Evolutionary conservation across 2,888 invertebrate genomes (phyloP).

Genomic region (Drosophila maculinotata): DNA sequence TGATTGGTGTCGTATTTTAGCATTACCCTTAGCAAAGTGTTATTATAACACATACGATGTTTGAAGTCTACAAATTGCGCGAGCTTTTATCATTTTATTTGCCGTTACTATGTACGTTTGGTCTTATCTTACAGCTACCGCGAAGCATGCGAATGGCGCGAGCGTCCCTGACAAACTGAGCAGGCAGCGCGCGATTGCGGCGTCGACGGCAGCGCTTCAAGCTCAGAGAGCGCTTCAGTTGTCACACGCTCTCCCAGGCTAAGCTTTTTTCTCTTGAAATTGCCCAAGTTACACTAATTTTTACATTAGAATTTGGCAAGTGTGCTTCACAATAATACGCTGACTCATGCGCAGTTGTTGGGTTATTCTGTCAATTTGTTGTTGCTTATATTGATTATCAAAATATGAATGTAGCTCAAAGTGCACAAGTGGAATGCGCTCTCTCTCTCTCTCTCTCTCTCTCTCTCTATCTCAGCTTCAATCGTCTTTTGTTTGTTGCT

Average conservation of each 20-base stretch:
- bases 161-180: constrained; percentile 58
- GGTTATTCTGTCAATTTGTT: constrained; percentile 15
- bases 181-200: constrained; percentile 15
- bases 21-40: constrained; percentile 21
- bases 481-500: constrained; percentile 42
- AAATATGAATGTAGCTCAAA: constrained; percentile 24
- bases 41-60: constrained; percentile 23
- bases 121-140: constrained; percentile 20
- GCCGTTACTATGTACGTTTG: constrained; percentile 6
- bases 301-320: constrained; percentile 35
- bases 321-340: constrained; percentile 35
- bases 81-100: constrained; percentile 27
- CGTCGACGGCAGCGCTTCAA: constrained; percentile 10
- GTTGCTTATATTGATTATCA: constrained; percentile 24
- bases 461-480: constrained; percentile 4
- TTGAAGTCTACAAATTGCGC: constrained; percentile 29
- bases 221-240: background rate
- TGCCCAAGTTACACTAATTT: background rate
- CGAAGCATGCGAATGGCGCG: constrained; percentile 33
- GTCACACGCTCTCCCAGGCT: background rate
- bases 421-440: constrained; percentile 19
- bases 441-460: background rate
- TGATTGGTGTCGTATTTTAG: constrained; percentile 20
- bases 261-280: constrained; percentile 1
- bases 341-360: constrained; percentile 53